Evolutionary conservation across 2,888 invertebrate species (phyloP).

Genomic region (Deroplatys truncata): DNA sequence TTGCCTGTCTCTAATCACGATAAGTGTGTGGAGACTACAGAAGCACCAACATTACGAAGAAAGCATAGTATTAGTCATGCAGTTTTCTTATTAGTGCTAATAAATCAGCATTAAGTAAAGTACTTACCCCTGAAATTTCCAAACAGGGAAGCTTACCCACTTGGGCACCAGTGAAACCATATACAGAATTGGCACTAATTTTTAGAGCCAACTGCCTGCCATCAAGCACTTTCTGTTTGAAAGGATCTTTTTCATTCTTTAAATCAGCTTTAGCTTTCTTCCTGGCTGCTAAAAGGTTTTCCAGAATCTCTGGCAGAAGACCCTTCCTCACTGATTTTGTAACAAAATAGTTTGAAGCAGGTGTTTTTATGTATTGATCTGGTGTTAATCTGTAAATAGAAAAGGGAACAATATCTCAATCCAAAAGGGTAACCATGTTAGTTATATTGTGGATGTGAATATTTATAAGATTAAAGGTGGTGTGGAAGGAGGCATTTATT

Average conservation of each 20-base stretch:
- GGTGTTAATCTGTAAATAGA: conserved; percentile 46
- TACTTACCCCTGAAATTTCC: conserved; percentile 80
- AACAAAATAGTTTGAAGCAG: conserved; percentile 86
- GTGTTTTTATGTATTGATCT: conserved; percentile 83
- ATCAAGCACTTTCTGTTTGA: conserved; percentile 88
- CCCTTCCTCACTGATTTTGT: conserved; percentile 84
- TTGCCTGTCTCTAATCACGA: too few relatives aligned
- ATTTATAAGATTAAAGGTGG: background rate
- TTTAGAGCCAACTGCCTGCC: conserved; percentile 96
- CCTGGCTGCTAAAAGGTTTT: conserved; percentile 82
- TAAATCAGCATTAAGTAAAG: background rate
- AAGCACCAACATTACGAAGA: too few relatives aligned
- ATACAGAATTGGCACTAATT: conserved; percentile 98
- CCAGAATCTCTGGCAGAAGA: conserved; percentile 91
- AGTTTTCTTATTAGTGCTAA: too few relatives aligned
- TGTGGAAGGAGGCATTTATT: too few relatives aligned
- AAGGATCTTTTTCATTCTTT: conserved; percentile 93
- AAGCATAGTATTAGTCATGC: too few relatives aligned
- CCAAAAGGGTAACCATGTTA: background rate
- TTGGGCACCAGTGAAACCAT: conserved; percentile 99
- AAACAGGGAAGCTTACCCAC: conserved; percentile 93
- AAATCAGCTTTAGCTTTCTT: conserved; percentile 93
- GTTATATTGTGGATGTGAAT: background rate
- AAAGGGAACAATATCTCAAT: conserved; percentile 8
- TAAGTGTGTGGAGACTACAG: too few relatives aligned